Evolutionary conservation across 2,113 vertebrate species (phyloP), one percentile per base, ranked within the genome.

Genomic region (Terrapene triunguis): DNA sequence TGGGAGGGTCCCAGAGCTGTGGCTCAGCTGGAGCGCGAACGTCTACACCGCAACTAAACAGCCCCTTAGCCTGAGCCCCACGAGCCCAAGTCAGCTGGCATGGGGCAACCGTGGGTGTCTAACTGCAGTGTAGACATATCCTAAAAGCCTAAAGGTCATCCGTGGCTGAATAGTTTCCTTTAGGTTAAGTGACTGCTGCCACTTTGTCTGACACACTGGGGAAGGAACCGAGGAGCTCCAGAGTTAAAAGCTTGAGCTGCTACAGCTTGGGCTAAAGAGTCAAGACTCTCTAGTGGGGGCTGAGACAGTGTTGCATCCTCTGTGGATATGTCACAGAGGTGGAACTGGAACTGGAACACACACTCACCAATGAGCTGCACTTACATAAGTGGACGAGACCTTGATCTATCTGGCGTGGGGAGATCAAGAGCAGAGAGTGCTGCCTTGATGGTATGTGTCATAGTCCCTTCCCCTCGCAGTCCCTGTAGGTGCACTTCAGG

Each of bases 321-420:
- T 38, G 51, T 38, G 29, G 38, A 24, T 6, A 32, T 88, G 19
- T 19, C 48, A 48, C 3, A 2, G 3, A 51, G 6, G 57, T 59
- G 83, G 89, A 51, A 0, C 9, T 14, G 16, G 13, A 81, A n/a
- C 74, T 14, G 16, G 11, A 80, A n/a, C 74, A 8, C 19, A 22
- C 9, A 5, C 7, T 38, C 29, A 6, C n/a, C 65, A 38, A 8
- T 17, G 65, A 38, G 65, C n/a, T 72, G 38, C 35, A 10, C 59
- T 76, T 79, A 50, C 25, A 55, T 47, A 69, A 85, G 38, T 76
- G 83, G 29, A 65, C 53, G 4, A 29, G 10, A 5, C 38, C 14
- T 6, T 2, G 22, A 5, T 90, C 0, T 1, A 51, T 92, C n/a
- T 0, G 0, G 13, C 38, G 24, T 80, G 47, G 48, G 51, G 84